A percentile compares a stretch with the other conserved stretches of the same genome.
Evolutionary conservation across 1,140 invertebrate genomes (phyloP).

Genomic region (Campoletis sonorensis): DNA sequence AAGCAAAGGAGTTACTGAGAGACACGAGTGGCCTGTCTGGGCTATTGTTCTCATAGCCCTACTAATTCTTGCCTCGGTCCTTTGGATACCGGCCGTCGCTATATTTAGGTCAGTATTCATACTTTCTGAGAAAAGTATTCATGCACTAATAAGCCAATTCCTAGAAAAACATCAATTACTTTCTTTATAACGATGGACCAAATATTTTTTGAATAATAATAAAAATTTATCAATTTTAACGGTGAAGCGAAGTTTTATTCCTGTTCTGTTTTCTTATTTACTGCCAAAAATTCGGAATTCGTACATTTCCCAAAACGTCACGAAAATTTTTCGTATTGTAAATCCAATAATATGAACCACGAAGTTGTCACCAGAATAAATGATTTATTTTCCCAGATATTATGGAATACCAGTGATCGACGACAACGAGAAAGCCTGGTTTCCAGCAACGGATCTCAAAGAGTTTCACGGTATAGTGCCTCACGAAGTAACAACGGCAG

Average conservation of each 20-base stretch:
- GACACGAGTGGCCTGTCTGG: slow-evolving; percentile 88
- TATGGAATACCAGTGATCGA: slow-evolving; percentile 88
- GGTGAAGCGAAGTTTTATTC: too few relatives aligned
- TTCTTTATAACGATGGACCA: too few relatives aligned
- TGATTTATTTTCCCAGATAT: slow-evolving; percentile 76
- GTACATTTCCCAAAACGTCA: too few relatives aligned
- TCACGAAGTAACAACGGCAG: slow-evolving; percentile 86
- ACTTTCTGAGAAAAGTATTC: too few relatives aligned
- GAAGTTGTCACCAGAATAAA: neutral
- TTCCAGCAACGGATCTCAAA: slow-evolving; percentile 90
- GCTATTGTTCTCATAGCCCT: slow-evolving; percentile 86
- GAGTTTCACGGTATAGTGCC: slow-evolving; percentile 92
- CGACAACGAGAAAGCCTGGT: slow-evolving; percentile 95
- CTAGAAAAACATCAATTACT: too few relatives aligned
- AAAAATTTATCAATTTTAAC: too few relatives aligned
- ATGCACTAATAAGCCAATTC: too few relatives aligned
- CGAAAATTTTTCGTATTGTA: too few relatives aligned
- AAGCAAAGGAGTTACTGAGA: slow-evolving; percentile 83
- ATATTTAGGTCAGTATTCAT: slow-evolving; percentile 82
- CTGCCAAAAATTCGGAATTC: too few relatives aligned
- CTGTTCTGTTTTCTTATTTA: too few relatives aligned
- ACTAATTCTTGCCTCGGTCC: slow-evolving; percentile 86
- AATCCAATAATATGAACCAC: too few relatives aligned
- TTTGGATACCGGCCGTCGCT: slow-evolving; percentile 92
- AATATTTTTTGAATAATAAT: too few relatives aligned